Evolutionary conservation across 2,888 invertebrate genomes (phyloP).

Genomic region (Antheraea yamamai): DNA sequence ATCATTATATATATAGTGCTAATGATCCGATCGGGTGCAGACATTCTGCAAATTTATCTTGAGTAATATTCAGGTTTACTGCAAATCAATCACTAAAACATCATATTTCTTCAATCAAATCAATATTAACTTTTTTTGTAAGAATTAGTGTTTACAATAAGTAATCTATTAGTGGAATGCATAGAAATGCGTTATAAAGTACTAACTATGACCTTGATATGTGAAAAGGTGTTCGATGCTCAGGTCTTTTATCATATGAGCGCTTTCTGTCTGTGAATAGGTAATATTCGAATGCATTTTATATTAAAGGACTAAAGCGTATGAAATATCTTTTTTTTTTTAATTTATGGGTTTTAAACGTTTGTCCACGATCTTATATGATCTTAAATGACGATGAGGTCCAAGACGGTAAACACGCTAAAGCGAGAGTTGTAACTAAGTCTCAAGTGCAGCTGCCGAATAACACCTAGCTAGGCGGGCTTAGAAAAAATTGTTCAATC

Average conservation of each 20-base stretch:
- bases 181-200: not conserved
- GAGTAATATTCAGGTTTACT: not conserved
- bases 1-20: too few species aligned
- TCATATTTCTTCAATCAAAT: slow-evolving; percentile 1
- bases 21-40: too few species aligned
- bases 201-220: not conserved
- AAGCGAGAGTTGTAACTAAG: too few species aligned
- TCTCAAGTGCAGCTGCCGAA: too few species aligned
- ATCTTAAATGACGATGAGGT: too few species aligned
- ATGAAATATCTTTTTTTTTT: not conserved
- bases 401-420: too few species aligned
- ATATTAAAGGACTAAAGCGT: not conserved
- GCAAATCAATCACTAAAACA: not conserved
- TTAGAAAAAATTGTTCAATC: too few species aligned
- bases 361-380: too few species aligned
- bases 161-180: not conserved
- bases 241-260: not conserved
- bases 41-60: not conserved
- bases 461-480: too few species aligned
- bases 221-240: not conserved
- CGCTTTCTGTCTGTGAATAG: not conserved
- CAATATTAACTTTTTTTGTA: not conserved
- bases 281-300: not conserved
- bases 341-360: too few species aligned
- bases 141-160: not conserved